Evolutionary conservation across 1,140 invertebrate genomes (phyloP), one percentile per base, ranked within the genome.

Genomic region (Metopolophium dirhodum): DNA sequence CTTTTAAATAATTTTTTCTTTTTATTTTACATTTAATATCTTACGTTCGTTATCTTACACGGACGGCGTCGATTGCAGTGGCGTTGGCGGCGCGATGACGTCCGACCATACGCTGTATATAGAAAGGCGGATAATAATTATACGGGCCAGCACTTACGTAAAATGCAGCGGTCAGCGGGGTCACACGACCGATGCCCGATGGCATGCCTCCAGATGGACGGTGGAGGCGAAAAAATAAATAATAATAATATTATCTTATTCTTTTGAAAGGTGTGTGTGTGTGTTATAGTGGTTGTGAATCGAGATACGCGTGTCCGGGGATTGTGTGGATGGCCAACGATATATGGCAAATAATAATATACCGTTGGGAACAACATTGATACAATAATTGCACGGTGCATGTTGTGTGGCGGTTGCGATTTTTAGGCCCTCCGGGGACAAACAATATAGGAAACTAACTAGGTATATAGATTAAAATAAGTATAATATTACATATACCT

Each of bases 101-200:
- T 83, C 9, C 35, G 20, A 20, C 77, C n/a, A 18, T 77, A 18
- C 77, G 35, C 35, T 18, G 45, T 57, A 37, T 37, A 37, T 89
- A 89, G 87, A 89, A 89, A 89, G 87, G 87, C 51, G 87, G 49
- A 54, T 88, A 87, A 88, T 88, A 89, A 89, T 89, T 57, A 57
- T 89, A 89, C 49, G 87, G 87, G 87, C 87, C 86, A 45, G 87
- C 49, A 57, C 87, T 89, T 89, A 89, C 87, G 87, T 89, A 89
- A 89, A 89, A 89, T 37, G 49, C 87, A 26, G n/a, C 49, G 87
- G 87, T 89, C 87, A 57, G 49, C 87, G 87, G 87, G 87, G 87
- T 89, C 87, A 89, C 87, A 89, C 49, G 87, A 57, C 87, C 87
- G 49, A 57, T 57, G 87, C 49, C 49, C 87, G 51, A 57, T 54